Evolutionary conservation across 2,888 invertebrate genomes (phyloP).

Genomic region (Nomada flava): DNA sequence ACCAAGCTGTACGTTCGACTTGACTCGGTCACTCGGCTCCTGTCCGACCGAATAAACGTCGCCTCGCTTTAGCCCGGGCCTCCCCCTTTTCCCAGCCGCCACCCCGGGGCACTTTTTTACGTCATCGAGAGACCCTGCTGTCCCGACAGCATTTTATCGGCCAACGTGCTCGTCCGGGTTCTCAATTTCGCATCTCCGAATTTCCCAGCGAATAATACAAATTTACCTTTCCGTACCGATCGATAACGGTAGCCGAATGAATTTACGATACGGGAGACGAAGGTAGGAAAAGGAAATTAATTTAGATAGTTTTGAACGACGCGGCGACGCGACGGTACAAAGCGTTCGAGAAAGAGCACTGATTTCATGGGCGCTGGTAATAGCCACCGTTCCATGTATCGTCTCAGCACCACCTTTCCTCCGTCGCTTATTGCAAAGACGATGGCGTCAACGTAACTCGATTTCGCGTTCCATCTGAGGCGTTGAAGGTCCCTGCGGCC

Average conservation of each 20-base stretch:
- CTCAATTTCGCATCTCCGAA: constrained; percentile 64
- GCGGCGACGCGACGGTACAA: background rate
- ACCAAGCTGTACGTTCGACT: constrained; percentile 81
- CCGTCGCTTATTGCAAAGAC: constrained; percentile 71
- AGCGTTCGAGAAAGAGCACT: constrained; percentile 15
- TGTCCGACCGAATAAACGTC: constrained; percentile 80
- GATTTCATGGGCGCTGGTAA: constrained; percentile 36
- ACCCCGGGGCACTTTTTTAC: constrained; percentile 69
- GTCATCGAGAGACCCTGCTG: constrained; percentile 65
- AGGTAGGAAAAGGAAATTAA: too few species aligned
- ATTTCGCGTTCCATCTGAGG: constrained; percentile 84
- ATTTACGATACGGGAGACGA: background rate
- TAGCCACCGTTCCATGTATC: constrained; percentile 53
- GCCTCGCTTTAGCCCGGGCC: constrained; percentile 65
- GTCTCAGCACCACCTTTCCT: constrained; percentile 59
- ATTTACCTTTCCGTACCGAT: background rate
- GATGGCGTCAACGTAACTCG: constrained; percentile 78
- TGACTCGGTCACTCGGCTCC: constrained; percentile 81
- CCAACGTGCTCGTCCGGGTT: constrained; percentile 67
- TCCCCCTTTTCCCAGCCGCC: constrained; percentile 45
- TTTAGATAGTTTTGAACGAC: background rate
- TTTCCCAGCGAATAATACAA: constrained; percentile 4
- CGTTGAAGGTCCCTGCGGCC: constrained; percentile 78
- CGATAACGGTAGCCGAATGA: too few species aligned
- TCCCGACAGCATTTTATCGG: constrained; percentile 71